Conservation (phyloP, 2,797 vertebrate species). For the Dromococcyx pavoninus region DNA sequence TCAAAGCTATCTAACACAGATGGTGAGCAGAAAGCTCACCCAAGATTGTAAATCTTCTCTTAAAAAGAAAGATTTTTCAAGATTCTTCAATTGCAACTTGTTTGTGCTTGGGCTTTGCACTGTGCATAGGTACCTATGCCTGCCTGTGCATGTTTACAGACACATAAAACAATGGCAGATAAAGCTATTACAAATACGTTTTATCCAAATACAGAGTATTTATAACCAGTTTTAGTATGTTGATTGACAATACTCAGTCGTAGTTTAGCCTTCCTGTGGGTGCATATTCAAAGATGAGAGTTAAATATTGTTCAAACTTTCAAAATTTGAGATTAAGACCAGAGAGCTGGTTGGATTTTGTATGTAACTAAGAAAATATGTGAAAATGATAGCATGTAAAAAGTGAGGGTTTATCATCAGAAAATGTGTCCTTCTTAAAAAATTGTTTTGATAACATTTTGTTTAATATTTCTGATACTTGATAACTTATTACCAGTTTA, state of each 20-base stretch:
- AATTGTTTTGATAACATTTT: not conserved
- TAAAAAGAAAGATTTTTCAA: not conserved
- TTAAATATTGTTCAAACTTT: not conserved
- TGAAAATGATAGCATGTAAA: not conserved
- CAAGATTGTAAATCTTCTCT: not conserved
- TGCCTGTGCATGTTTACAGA: not conserved
- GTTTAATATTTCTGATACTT: slow-evolving; percentile 22
- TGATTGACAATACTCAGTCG: not conserved
- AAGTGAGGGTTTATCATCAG: not conserved
- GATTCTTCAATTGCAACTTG: not conserved
- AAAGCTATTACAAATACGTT: not conserved
- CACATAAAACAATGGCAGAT: not conserved
- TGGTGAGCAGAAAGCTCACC: not conserved
- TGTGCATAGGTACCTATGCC: not conserved
- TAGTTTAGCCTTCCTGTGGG: not conserved
- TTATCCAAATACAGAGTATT: not conserved
- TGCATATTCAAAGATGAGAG: not conserved
- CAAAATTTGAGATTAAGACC: not conserved
- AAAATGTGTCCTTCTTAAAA: not conserved
- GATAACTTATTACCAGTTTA: not conserved
- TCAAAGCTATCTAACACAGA: not conserved
- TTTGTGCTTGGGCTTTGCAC: not conserved
- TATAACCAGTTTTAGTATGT: not conserved
- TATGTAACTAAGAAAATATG: not conserved
- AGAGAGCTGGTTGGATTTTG: not conserved